Evolutionary conservation across 2,888 invertebrate species (phyloP), one percentile per base, ranked within the genome.

Genomic region (Protophormia terraenovae): DNA sequence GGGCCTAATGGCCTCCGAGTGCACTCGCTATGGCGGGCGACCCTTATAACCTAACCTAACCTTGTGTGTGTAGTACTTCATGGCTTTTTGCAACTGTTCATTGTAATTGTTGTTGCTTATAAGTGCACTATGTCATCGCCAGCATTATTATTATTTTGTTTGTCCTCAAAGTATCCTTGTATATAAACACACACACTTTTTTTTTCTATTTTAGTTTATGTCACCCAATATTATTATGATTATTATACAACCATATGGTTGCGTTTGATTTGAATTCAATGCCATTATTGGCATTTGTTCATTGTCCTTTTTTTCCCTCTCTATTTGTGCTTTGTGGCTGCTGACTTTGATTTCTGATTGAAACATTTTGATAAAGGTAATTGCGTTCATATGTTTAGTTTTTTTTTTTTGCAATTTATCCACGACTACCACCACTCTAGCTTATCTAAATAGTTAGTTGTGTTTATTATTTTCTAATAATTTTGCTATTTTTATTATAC

Each of bases 291-390:
- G 12, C 84, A 77, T 64, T 62, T 78, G 82, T 75, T 81, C 58
- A 35, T 55, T 79, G 67, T 71, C 8, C 60, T 67, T 83, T 73
- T 78, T 24, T 47, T n/a, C n/a, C 14, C 12, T 38, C 19, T n/a
- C n/a, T 7, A 12, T 47, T 35, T 12, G 4, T 77, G 64, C 41
- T 19, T 35, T 55, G 27, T 38, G 12, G 38, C 19, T 73, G 73
- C 72, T 78, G 69, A 62, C 82, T 82, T 85, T 85, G 85, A 78
- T 85, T 82, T 78, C 64, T 69, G 82, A 85, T 85, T 78, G 82
- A 78, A 81, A 78, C 47, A 75, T 78, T 82, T 29, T 64, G 85
- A 85, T 85, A 78, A 82, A 82, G 73, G 73, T 82, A 82, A 85
- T 85, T 81, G 69, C 47, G 55, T 85, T 85, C 84, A 84, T 75